Base-by-base conservation (phyloP, 2,888 invertebrate genomes). In the Melinaea marsaeus region DNA sequence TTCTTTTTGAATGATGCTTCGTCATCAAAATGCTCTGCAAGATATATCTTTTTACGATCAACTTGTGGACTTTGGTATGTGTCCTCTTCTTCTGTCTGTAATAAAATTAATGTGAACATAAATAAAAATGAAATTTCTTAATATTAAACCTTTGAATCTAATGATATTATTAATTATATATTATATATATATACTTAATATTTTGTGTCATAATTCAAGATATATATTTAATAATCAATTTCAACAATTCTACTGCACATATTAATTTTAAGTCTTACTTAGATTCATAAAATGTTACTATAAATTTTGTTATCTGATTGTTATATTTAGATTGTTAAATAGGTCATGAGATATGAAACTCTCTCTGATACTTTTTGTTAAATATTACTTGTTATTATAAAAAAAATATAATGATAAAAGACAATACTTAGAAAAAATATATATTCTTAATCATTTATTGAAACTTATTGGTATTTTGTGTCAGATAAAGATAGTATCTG, bases 21-120 rank as follows among this genome's bases (percentile, higher is more conserved):
- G 79, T 96, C 93, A 83, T 98, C 97, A 87, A 98, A 98, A 80
- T 96, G 94, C 75, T 98, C 98, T 0, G 95, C 93, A 64, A 98
- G 92, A 80, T 95, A 94, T 37, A 94, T 93, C 72, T 92, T 91
- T 34, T 91, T 92, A 0, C 92, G 85, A 67, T 92, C 92, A 11
- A 94, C 86, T 68, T 89, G 85, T 0, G 98, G 98, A 75, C 95
- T 95, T 57, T 92, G 91, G 77, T 97, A 97, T 58, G 90, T 89
- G 33, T 91, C 85, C 67, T 88, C 86, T 74, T 84, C 85, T 32
- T 73, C 67, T 37, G 72, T 70, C 85, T 86, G 60, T 5, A 55
- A 63, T 61, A 58, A 34, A 54, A 42, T 32, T 2, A 32, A 11
- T 11, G 11, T 9, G 7, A 42, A 42, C 7, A 42, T 0, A 42